Evolutionary conservation across 2,797 vertebrate genomes (phyloP).

Genomic region (Eulemur coronatus): DNA sequence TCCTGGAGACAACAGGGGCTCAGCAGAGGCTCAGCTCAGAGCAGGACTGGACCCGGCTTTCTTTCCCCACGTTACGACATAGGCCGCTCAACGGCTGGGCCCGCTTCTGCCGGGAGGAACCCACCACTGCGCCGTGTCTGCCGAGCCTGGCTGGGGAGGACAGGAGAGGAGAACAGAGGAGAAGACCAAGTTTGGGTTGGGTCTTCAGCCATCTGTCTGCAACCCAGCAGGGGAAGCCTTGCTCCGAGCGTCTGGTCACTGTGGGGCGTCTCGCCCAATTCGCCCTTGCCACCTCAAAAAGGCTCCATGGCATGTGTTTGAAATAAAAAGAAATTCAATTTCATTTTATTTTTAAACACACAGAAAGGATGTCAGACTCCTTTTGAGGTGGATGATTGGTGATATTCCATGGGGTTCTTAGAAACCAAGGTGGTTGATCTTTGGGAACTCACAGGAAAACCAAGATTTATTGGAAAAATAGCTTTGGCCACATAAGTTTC

Average conservation of each 20-base stretch:
- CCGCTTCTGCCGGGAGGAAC: neutral
- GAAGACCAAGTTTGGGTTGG: too few relatives aligned
- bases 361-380: neutral
- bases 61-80: neutral
- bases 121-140: neutral
- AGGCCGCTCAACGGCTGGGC: neutral
- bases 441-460: neutral
- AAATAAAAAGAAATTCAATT: conserved; percentile 61
- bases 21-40: neutral
- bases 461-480: neutral
- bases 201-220: neutral
- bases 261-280: neutral
- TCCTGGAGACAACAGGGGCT: neutral
- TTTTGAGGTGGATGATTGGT: neutral
- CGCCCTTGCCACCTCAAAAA: neutral
- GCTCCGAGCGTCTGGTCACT: neutral
- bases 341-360: neutral
- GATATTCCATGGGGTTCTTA: neutral
- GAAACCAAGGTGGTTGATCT: neutral
- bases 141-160: neutral
- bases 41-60: neutral
- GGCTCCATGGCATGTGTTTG: neutral
- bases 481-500: neutral
- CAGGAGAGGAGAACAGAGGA: neutral
- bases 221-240: neutral